Percentiles rank a stretch among this genome's conserved stretches.
Evolutionary conservation across 2,888 invertebrate genomes (phyloP).

Genomic region (Tetanocera ferruginea): DNA sequence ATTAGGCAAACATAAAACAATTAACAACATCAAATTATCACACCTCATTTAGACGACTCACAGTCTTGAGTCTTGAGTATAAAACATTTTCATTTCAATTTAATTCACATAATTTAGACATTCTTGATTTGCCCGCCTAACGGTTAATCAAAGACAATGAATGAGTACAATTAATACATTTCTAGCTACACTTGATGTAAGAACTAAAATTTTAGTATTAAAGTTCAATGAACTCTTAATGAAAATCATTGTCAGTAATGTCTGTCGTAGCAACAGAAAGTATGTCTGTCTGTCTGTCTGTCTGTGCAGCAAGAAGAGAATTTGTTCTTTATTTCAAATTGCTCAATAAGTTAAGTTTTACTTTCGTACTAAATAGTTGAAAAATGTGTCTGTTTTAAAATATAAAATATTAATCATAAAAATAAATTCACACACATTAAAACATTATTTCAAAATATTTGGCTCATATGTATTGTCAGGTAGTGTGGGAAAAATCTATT

Average conservation of each 20-base stretch:
- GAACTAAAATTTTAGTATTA: background rate
- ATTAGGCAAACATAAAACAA: too few species aligned
- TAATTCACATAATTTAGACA: too few species aligned
- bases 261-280: background rate
- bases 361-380: background rate
- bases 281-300: background rate
- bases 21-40: too few species aligned
- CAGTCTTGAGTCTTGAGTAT: too few species aligned
- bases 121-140: too few species aligned
- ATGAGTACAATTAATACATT: too few species aligned
- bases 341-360: background rate
- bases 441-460: too few species aligned
- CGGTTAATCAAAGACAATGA: too few species aligned
- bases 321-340: background rate
- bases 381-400: background rate
- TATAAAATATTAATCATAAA: background rate
- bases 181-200: background rate
- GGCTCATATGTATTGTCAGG: too few species aligned
- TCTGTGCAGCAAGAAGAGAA: background rate
- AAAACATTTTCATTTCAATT: too few species aligned
- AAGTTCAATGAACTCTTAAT: constrained; percentile 24
- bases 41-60: too few species aligned
- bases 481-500: too few species aligned
- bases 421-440: background rate
- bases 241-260: background rate